These are phyloP conservation scores for Patiria miniata DNA, from an alignment of 35 echinoderm and acorn worm genomes.

Conservation along the genomic window DNA sequence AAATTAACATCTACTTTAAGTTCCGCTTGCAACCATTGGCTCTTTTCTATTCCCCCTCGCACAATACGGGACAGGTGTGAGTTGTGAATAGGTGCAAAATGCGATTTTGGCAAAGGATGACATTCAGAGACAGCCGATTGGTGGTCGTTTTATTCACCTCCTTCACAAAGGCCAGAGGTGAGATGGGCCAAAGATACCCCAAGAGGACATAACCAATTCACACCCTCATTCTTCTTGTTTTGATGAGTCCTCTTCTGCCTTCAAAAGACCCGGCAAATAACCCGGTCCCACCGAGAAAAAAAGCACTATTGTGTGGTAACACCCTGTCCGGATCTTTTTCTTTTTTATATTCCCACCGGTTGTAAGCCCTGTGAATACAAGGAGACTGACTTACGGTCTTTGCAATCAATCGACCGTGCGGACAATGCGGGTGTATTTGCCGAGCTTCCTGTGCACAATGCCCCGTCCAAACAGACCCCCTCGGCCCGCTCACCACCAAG, in stretches of 20 bases:
- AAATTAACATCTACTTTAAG: no score
- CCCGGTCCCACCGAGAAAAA: background rate
- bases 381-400: conserved; percentile 8
- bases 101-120: conserved; percentile 7
- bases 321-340: background rate
- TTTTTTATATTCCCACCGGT: conserved; percentile 17
- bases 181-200: background rate
- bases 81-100: background rate
- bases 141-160: conserved; percentile 11
- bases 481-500: conserved; percentile 10
- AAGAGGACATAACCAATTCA: background rate
- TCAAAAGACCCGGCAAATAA: background rate
- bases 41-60: no score
- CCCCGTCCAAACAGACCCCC: background rate
- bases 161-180: background rate
- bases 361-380: background rate
- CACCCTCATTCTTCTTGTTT: background rate
- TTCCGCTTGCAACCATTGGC: no score
- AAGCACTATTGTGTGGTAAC: background rate
- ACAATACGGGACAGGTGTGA: background rate
- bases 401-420: background rate
- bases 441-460: background rate
- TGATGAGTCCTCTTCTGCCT: conserved; percentile 3
- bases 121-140: conserved; percentile 11
- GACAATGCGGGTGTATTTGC: background rate